A percentile compares a stretch with the other conserved stretches of the same genome.
phyloP scores from a whole-genome alignment of 2,888 invertebrate genomes.

The Tipula unca region DNA sequence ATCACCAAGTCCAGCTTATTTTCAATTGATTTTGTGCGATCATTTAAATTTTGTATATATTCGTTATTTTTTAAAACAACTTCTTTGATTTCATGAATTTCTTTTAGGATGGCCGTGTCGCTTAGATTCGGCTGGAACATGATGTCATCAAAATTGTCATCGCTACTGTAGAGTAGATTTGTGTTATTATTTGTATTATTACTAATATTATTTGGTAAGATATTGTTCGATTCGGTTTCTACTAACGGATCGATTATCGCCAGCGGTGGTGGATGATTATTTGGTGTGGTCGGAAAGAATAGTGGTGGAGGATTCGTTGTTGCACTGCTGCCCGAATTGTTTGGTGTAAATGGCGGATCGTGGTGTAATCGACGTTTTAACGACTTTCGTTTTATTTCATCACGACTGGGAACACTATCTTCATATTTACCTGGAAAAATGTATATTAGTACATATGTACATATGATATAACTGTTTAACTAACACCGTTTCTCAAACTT shows the following conservation, averaged over 20 bases:
- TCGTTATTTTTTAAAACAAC: not conserved
- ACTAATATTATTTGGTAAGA: not conserved
- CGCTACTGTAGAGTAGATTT: not conserved
- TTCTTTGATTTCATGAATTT: not conserved
- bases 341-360: not conserved
- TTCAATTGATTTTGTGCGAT: slow-evolving; percentile 17
- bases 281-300: not conserved
- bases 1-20: not conserved
- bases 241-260: not conserved
- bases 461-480: not conserved
- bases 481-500: not conserved
- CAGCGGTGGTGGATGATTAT: not conserved
- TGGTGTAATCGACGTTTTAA: not conserved
- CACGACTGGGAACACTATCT: not conserved
- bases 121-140: not conserved
- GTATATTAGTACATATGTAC: not conserved
- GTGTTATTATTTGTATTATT: not conserved
- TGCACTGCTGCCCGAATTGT: not conserved
- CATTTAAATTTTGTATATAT: slow-evolving; percentile 18
- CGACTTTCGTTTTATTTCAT: not conserved
- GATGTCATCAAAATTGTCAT: slow-evolving; percentile 15
- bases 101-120: not conserved
- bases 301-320: not conserved
- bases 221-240: not conserved
- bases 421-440: not conserved